Base-by-base conservation (phyloP, 2,113 vertebrate species). In the Marmota flaviventris region DNA sequence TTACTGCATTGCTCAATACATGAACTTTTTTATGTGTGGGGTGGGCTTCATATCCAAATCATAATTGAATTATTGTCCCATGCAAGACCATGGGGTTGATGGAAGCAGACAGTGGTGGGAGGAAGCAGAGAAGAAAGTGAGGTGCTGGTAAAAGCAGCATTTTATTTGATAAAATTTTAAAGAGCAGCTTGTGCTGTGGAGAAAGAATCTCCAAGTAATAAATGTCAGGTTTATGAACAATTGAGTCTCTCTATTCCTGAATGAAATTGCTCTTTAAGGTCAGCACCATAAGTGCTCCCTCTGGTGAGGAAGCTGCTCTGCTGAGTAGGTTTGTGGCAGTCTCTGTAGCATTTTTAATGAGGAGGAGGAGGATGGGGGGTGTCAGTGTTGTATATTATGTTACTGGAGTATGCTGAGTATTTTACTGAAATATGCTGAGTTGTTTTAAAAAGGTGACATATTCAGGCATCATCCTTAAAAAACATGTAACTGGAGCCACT, bases 181-280 rank as follows among this genome's bases (percentile, higher is more conserved):
- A 98, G 97, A 98, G 95, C 96, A 91, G 94, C 8, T 75, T 97
- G 92, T 97, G 69, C 94, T 93, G 92, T 93, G 85, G 88, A 98
- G 95, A 95, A 96, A 98, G 97, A 96, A 92, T 97, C 96, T 97
- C 88, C 0, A 8, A 97, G 98, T 98, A 98, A 98, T 98, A 98
- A 98, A 99, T 98, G 98, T 98, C 98, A 98, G 98, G 97, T 98
- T 99, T 98, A 98, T 98, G 98, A 98, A 98, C 98, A 98, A 98
- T 96, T 85, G 98, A 98, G 96, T 96, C 94, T 98, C 98, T 98
- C 97, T 18, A 29, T 75, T 97, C 97, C 97, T 56, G 97, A 97
- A 98, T 87, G 1, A 96, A 98, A 98, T 98, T 98, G 98, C 97
- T 98, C 98, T 98, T 98, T 98, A 98, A 98, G 98, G 98, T 98